These are phyloP conservation scores for Campylomormyrus tamandua DNA, from an alignment of 2,113 vertebrate species.

Conservation along the genomic window DNA sequence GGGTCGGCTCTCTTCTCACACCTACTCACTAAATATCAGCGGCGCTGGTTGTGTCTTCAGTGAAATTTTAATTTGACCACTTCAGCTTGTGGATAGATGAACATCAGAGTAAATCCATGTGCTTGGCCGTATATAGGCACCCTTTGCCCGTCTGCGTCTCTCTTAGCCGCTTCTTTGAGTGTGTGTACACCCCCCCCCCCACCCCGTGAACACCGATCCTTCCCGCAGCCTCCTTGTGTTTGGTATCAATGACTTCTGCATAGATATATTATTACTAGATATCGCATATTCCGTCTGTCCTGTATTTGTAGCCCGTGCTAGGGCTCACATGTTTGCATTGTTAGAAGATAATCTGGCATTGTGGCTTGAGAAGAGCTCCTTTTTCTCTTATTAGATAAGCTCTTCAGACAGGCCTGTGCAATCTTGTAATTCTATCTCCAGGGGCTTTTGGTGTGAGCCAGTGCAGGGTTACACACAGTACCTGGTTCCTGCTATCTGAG, in stretches of 20 bases:
- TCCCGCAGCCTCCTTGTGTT: background rate
- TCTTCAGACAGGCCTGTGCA: background rate
- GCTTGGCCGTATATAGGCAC: background rate
- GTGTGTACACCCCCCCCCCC: background rate
- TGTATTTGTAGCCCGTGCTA: background rate
- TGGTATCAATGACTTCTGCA: background rate
- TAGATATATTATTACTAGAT: conserved; percentile 3
- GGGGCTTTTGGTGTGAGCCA: background rate
- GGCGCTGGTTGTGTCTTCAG: background rate
- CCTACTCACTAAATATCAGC: background rate
- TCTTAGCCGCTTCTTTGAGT: background rate
- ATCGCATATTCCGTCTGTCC: background rate
- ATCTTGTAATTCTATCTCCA: conserved; percentile 16
- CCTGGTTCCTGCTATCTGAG: conserved; percentile 17
- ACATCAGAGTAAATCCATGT: background rate
- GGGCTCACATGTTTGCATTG: background rate
- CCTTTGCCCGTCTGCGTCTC: background rate
- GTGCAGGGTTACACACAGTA: background rate
- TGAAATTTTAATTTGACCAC: background rate
- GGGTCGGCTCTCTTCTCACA: background rate
- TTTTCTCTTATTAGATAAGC: background rate
- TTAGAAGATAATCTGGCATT: background rate
- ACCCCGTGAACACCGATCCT: background rate
- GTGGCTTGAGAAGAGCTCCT: background rate
- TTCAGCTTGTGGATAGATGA: background rate